These are phyloP conservation scores for Peromyscus melanophrys DNA, from an alignment of 2,797 vertebrate species.

Conservation along the genomic window DNA sequence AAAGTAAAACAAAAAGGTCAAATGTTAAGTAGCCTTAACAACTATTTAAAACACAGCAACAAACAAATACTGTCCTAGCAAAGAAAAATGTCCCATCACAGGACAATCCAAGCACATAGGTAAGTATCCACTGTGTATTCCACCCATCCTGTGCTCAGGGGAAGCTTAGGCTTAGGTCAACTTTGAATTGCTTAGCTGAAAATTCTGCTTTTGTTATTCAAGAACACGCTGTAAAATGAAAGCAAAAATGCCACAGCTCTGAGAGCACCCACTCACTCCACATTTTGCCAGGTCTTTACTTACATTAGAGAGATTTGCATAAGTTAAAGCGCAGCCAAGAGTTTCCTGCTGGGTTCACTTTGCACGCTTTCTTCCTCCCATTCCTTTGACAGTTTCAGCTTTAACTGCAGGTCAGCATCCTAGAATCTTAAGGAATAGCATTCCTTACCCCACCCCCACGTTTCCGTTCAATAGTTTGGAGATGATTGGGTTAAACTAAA, in stretches of 20 bases:
- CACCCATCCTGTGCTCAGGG: neutral
- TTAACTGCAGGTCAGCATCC: neutral
- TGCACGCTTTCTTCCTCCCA: neutral
- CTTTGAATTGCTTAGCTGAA: slow-evolving; percentile 10
- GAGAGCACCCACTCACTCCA: neutral
- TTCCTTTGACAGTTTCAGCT: neutral
- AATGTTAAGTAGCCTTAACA: neutral
- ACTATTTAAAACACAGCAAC: neutral
- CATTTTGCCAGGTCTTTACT: neutral
- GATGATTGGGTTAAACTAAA: slow-evolving; percentile 70
- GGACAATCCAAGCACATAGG: neutral
- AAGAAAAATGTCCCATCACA: neutral
- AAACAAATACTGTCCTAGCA: neutral
- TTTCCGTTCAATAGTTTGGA: slow-evolving; percentile 17
- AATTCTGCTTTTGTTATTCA: slow-evolving; percentile 34
- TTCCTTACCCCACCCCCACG: neutral
- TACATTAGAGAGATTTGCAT: neutral
- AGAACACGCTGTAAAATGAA: neutral
- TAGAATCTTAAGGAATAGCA: neutral
- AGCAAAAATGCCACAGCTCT: neutral
- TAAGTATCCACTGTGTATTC: neutral
- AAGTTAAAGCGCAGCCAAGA: neutral
- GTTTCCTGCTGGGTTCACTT: neutral
- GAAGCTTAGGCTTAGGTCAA: neutral
- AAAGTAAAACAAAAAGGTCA: neutral